phyloP scores from a whole-genome alignment of 2,797 vertebrate species.

The Moxostoma hubbsi region DNA sequence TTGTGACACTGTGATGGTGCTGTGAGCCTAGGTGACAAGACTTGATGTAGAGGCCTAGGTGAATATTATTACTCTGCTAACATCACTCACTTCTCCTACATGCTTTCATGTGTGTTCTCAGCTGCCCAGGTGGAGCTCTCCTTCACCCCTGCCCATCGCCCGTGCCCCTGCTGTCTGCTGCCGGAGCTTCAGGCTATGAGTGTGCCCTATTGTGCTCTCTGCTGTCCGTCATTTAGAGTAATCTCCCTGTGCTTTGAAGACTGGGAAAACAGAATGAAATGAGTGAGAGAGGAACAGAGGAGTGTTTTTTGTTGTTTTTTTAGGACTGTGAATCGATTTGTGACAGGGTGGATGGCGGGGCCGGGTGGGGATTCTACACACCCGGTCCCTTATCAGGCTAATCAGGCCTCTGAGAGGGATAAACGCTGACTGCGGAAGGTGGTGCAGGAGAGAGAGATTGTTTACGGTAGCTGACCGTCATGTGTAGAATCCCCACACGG shows the following conservation, averaged over 20 bases:
- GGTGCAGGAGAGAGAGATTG: too few relatives aligned
- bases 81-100: constrained; percentile 16
- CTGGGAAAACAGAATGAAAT: background rate
- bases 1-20: constrained; percentile 15
- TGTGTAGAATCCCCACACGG: too few relatives aligned
- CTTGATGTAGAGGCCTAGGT: constrained; percentile 6
- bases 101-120: constrained; percentile 20
- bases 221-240: constrained; percentile 45
- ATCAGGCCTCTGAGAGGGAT: too few relatives aligned
- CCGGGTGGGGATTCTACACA: too few relatives aligned
- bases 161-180: constrained; percentile 6
- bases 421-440: too few relatives aligned
- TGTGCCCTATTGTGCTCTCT: constrained; percentile 23
- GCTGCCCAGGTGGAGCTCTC: constrained; percentile 27
- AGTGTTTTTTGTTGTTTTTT: background rate
- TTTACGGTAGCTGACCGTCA: too few relatives aligned
- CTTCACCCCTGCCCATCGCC: constrained; percentile 24
- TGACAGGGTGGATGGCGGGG: too few relatives aligned
- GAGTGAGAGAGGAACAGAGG: background rate
- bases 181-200: background rate
- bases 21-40: constrained; percentile 16
- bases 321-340: too few relatives aligned
- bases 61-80: constrained; percentile 15
- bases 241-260: constrained; percentile 24
- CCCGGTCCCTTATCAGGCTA: too few relatives aligned